Base-by-base conservation (phyloP, 2,113 vertebrate genomes). In the Hypomesus transpacificus region DNA sequence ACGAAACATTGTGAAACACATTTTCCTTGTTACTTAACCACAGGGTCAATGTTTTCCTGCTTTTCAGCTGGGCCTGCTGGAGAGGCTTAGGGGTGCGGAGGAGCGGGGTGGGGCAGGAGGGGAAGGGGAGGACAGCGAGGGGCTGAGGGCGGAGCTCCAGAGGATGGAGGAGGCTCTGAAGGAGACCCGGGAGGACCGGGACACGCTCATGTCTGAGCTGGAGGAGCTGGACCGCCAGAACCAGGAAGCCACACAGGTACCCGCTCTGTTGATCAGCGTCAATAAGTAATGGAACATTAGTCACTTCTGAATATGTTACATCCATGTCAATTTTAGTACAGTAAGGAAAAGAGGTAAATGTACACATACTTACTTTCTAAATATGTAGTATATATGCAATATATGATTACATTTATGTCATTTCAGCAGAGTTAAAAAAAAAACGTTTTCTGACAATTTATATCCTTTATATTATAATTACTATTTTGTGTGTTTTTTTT, bases 201-300 rank as follows among this genome's bases (percentile, higher is more conserved):
- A 96, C 77, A 88, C 86, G 0, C 84, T 99, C 57, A 75, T 88
- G 76, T 84, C 84, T 0, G 95, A 98, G 69, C 67, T 99, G 77
- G 96, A 97, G 86, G 96, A 98, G 82, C 75, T 99, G 50, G 97
- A 99, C 78, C 91, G 69, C 56, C 96, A 99, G 82, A 99, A 98
- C 86, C 95, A 97, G 80, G 95, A 97, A 77, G 95, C 95, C 73
- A 97, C 94, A 22, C 92, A 96, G 96, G 97, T 99, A 46, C 16
- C 16, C 54, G 17, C 54, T 18, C 8, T 56, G n/a, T 20, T 18
- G 0, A 1, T 8, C 2, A 11, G 21, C 7, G 21, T 11, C 2
- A 24, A 16, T 5, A 28, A 24, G 3, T 5, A 26, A 61, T 22
- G 14, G 14, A 61, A 16, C 24, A 4, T 61, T 61, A 54, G 14